Base-by-base conservation (phyloP, 2,113 vertebrate genomes). In the Oostethus manadensis region DNA sequence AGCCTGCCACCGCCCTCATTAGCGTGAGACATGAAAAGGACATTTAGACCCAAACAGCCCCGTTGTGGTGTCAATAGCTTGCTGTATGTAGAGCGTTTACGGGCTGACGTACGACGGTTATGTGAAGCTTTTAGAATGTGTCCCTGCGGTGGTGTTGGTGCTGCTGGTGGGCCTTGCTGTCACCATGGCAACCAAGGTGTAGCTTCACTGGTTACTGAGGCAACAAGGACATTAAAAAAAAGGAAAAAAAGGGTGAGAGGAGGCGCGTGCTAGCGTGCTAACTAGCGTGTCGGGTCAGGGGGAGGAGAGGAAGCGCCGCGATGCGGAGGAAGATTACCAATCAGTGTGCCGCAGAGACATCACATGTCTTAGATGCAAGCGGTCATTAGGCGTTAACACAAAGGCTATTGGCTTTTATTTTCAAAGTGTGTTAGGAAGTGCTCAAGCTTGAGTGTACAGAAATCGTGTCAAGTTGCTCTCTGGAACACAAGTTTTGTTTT, bases 121-220 rank as follows among this genome's bases (percentile, higher is more conserved):
- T 74, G 71, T 70, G 61, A 58, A 56, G 46, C 66, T 44, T 46
- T 38, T 62, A 64, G 38, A 72, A 61, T 53, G 17, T 58, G 71
- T 81, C 78, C 70, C 80, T 43, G 73, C 78, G 60, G 62, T 68
- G 47, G 22, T n/a, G 45, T 46, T 9, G 45, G 55, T 61, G 53
- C 3, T 29, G 26, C 26, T 29, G 29, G 55, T 70, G 60, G 70
- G 68, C 64, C 68, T 71, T 51, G 64, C 65, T 14, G 15, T 88
- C 63, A 33, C 85, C 70, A 79, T 38, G 58, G 81, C 74, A 88
- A 89, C 87, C 78, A 81, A 73, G 80, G 84, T 85, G 78, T 79
- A 82, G 80, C 85, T 77, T 79, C 64, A 48, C 60, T 46, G 60
- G 76, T 83, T 84, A 76, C 76, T 16, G 46, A 8, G 71, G 64